These are phyloP conservation scores for Pelecanoides urinatrix DNA, from an alignment of 2,113 vertebrate genomes.

Conservation along the genomic window DNA sequence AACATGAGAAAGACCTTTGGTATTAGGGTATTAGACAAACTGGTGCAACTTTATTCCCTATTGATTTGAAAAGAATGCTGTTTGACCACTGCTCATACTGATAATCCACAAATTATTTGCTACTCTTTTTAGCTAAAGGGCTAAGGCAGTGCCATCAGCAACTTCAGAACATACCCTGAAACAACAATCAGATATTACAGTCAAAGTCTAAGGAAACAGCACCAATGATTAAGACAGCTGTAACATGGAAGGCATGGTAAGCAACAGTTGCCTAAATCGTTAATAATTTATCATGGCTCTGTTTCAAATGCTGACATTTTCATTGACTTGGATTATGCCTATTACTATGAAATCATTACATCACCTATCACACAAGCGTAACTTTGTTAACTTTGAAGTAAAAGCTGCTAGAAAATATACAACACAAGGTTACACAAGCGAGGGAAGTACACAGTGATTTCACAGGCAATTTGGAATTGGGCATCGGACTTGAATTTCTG, in stretches of 20 bases:
- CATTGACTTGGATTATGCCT: neutral
- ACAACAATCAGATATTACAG: neutral
- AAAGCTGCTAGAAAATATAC: neutral
- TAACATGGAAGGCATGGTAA: neutral
- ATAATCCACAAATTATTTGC: neutral
- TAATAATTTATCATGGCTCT: neutral
- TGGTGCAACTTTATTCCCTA: neutral
- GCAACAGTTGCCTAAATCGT: accelerated
- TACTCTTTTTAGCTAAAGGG: neutral
- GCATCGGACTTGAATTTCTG: neutral
- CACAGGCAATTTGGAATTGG: neutral
- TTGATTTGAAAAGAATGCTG: neutral
- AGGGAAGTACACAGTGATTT: neutral
- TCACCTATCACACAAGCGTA: neutral
- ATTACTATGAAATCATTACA: neutral
- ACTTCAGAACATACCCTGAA: neutral
- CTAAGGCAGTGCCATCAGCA: neutral
- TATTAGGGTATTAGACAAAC: neutral
- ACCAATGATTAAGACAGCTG: neutral
- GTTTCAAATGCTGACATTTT: neutral
- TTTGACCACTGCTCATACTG: neutral
- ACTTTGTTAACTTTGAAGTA: neutral
- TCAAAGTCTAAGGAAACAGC: neutral
- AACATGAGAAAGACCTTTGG: neutral
- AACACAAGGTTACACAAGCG: neutral